Evolutionary conservation across 2,888 invertebrate species (phyloP).

Genomic region (Scrobipalpa costella): DNA sequence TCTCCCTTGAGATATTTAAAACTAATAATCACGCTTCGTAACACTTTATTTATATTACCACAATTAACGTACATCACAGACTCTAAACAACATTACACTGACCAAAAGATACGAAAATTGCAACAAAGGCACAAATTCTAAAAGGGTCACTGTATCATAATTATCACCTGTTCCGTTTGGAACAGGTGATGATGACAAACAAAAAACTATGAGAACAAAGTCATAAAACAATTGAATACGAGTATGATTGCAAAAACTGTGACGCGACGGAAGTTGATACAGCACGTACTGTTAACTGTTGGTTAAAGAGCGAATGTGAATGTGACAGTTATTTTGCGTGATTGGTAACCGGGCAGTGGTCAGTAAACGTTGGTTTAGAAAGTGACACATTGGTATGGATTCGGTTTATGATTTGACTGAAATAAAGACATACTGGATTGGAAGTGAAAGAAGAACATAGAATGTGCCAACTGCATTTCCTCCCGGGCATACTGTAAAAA

Average conservation of each 20-base stretch:
- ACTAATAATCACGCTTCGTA: no score
- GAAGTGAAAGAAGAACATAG: no score
- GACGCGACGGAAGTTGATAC: slow-evolving; percentile 58
- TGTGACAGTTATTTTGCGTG: slow-evolving; percentile 23
- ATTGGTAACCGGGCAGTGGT: neutral
- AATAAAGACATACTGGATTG: no score
- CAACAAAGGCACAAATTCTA: neutral
- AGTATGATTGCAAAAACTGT: slow-evolving; percentile 39
- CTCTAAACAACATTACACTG: neutral
- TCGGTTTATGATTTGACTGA: no score
- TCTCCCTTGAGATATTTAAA: no score
- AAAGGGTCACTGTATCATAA: slow-evolving; percentile 1
- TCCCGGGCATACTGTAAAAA: no score
- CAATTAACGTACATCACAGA: no score
- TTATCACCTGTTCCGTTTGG: slow-evolving; percentile 5
- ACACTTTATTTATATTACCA: no score
- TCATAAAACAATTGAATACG: slow-evolving; percentile 18
- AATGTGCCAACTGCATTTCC: no score
- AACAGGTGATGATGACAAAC: no score
- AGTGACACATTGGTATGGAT: no score
- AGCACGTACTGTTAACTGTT: slow-evolving; percentile 44
- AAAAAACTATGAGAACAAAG: slow-evolving; percentile 1
- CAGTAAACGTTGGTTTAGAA: neutral
- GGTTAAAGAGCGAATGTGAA: neutral
- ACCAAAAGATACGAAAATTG: neutral